These are phyloP conservation scores for Staurois parvus DNA, from an alignment of 2,797 vertebrate species.

Conservation along the genomic window DNA sequence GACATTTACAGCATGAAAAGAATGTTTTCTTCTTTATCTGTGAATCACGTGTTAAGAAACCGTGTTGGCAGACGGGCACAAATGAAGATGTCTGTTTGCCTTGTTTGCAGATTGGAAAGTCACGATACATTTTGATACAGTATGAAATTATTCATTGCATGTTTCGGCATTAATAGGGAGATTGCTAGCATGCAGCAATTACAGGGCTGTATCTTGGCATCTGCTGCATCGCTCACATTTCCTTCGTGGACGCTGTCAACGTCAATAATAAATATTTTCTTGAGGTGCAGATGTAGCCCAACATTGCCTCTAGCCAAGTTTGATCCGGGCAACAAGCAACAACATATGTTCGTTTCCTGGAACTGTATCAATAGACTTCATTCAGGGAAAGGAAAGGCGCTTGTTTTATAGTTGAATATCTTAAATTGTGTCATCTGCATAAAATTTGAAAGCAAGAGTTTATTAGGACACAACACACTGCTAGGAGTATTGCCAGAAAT, in stretches of 20 bases:
- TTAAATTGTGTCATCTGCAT: neutral
- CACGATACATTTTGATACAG: slow-evolving; percentile 17
- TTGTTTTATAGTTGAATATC: neutral
- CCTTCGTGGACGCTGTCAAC: slow-evolving; percentile 49
- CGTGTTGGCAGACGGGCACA: neutral
- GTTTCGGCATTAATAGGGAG: slow-evolving; percentile 22
- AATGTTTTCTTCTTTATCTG: neutral
- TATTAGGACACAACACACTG: neutral
- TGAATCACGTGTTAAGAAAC: slow-evolving; percentile 26
- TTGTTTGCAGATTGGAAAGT: slow-evolving; percentile 24
- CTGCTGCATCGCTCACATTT: slow-evolving; percentile 39
- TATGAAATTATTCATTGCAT: slow-evolving; percentile 26
- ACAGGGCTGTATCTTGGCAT: slow-evolving; percentile 33
- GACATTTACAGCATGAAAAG: neutral
- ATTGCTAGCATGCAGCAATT: slow-evolving; percentile 27
- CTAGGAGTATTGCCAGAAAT: neutral
- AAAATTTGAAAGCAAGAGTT: neutral
- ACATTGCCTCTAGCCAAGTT: slow-evolving; percentile 35
- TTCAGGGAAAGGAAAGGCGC: neutral
- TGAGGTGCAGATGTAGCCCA: slow-evolving; percentile 49
- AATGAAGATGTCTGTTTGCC: slow-evolving; percentile 25
- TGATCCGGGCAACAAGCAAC: slow-evolving; percentile 29
- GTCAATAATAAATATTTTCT: slow-evolving; percentile 35
- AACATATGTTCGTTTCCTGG: slow-evolving; percentile 46
- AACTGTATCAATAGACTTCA: slow-evolving; percentile 23